Evolutionary conservation across 2,113 vertebrate genomes (phyloP), one percentile per base, ranked within the genome.

Genomic region (Aspidoscelis tigris): DNA sequence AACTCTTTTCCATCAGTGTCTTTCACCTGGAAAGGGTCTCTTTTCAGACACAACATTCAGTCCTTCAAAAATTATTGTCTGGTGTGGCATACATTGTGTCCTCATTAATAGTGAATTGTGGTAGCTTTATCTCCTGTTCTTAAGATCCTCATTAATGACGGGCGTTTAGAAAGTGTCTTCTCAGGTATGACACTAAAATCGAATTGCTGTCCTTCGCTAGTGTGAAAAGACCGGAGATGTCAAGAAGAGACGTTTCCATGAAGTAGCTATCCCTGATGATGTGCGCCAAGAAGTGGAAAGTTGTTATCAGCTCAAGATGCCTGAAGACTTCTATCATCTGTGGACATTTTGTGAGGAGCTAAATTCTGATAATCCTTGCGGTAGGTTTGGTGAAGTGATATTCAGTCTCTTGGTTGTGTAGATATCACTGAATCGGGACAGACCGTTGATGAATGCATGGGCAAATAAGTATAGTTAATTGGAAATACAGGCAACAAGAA

Each of bases 321-420:
- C 99, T 43, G 97, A 98, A 78, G 98, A 99, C 86, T 97, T 99
- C 86, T 99, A 97, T 86, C 96, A 97, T 69, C 98, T 99, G 76
- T 99, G 99, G 99, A 96, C 96, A 78, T 98, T 99, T 90, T 99
- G 99, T 93, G 94, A 96, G 84, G 95, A 96, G 0, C 94, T 98
- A 76, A 87, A 95, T 88, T 94, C 97, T n/a, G 97, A 97, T 75
- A 95, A 95, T 74, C 98, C 98, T 20, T 90, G 95, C 88, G 97
- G 99, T 99, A 92, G 84, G 94, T 89, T 80, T 72, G 21, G n/a
- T 16, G 79, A 73, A 53, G 2, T 5, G 16, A 4, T 39, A 5
- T 73, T 39, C 10, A 4, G 20, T 78, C 4, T 58, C 50, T 14
- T 8, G 8, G n/a, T 22, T 71, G 16, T 16, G 14, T 39, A 16